Evolutionary conservation across 2,888 invertebrate genomes (phyloP).

Genomic region (Hirtodrosophila histrioides): DNA sequence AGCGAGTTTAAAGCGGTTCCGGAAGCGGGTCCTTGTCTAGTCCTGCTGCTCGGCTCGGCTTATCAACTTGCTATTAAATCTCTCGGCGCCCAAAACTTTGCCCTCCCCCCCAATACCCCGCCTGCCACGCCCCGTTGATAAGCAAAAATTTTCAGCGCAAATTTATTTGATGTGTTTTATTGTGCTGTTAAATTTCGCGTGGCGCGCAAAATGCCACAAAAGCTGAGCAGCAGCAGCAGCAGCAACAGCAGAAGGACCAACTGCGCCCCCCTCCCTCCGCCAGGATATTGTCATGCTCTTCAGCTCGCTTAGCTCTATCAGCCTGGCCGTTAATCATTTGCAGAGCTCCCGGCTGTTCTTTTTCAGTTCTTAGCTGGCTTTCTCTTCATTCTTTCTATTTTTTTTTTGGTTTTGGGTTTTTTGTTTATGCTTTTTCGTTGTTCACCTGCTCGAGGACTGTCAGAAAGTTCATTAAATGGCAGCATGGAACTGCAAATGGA

Average conservation of each 20-base stretch:
- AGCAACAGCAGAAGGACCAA: conserved; percentile 11
- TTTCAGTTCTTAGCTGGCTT: conserved; percentile 24
- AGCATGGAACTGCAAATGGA: conserved; percentile 23
- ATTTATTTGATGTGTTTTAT: conserved; percentile 78
- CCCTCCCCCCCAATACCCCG: conserved; percentile 13
- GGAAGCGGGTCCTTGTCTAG: conserved; percentile 8
- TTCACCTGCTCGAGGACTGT: conserved; percentile 36
- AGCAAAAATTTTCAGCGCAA: conserved; percentile 70
- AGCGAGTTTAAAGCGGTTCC: conserved; percentile 68
- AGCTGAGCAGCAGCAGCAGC: conserved; percentile 6
- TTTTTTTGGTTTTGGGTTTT: conserved; percentile 1
- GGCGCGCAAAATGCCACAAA: conserved; percentile 48
- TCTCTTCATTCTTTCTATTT: no score
- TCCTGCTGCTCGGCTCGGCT: conserved; percentile 40
- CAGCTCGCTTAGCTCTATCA: conserved; percentile 66
- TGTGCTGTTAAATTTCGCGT: conserved; percentile 78
- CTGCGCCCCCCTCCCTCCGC: neutral
- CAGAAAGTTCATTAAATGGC: conserved; percentile 65
- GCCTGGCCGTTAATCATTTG: conserved; percentile 67
- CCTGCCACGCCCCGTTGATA: conserved; percentile 69
- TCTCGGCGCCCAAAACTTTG: conserved; percentile 42
- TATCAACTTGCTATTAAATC: conserved; percentile 77
- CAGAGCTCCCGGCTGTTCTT: conserved; percentile 31
- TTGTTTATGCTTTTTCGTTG: conserved; percentile 1
- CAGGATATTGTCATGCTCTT: conserved; percentile 37